Evolutionary conservation across 2,888 invertebrate genomes (phyloP), one percentile per base, ranked within the genome.

Genomic region (Cryptops parisi): DNA sequence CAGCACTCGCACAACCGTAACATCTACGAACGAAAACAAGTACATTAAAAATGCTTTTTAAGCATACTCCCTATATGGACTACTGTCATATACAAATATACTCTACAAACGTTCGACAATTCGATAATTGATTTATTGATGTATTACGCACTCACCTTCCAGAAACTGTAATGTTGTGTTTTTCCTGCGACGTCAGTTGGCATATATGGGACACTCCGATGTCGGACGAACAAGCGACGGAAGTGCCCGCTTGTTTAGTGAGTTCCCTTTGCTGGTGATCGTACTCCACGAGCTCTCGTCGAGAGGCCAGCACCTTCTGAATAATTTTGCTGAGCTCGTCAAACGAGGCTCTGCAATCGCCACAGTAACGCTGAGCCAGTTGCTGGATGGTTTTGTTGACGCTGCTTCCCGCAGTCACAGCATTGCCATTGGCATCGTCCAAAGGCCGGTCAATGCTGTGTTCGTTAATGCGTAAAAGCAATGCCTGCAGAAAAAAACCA

Each of bases 321-420:
- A 77, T 74, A 41, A 76, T 72, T 61, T 76, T 73, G 62, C 76
- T 91, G 1, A 97, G 76, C 65, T 96, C 96, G 65, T 96, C 96
- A 68, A 94, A 96, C 5, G 90, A 85, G 3, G 83, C 82, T 68
- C 89, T 89, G 67, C 93, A 94, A 63, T 97, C 96, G 46, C 82
- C 84, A 68, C 93, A 91, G 70, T 96, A 96, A 66, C 89, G 87
- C 68, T 91, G 90, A 2, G 94, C 94, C 40, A 96, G 74, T 60
- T 88, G 79, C 67, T 96, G 94, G 62, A 96, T 94, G 49, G 88
- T 85, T 67, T 85, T 81, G 70, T 93, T 94, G 43, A 94, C 89
- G 44, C 63, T 66, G 15, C 43, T 43, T n/a, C 24, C 54, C n/a
- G 60, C 53, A 48, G 56, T 58, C 51, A 54, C 46, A 9, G 53